Base-by-base conservation (phyloP, 2,113 vertebrate genomes). In the Asarcornis scutulata region DNA sequence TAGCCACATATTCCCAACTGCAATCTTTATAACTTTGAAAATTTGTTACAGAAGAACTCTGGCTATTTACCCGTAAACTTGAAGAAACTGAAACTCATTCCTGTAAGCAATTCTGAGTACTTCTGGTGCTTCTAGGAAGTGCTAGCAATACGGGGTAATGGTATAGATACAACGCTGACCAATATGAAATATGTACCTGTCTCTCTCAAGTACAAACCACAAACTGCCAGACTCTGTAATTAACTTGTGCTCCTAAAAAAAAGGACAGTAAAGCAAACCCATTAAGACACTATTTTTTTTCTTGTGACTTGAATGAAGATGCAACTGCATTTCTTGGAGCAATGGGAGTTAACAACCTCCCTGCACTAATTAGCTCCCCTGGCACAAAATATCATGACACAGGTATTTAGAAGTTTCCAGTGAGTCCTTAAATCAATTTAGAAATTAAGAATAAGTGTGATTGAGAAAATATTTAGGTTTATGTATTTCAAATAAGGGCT, bases 351-450 rank as follows among this genome's bases (percentile, higher is more conserved):
- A 44, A 5, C 34, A 73, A 67, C 27, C 60, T 22, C n/a, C 58
- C 32, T 50, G 38, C 4, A 40, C 46, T 74, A 48, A 67, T 76
- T 52, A 75, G n/a, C 16, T 63, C 18, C 31, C 55, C 36, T 20
- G 32, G 79, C 66, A 85, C 2, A 81, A 81, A 66, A 62, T 27
- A 67, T 29, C 4, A 36, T 36, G 2, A 52, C 23, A 52, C 2
- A 67, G 23, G 40, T 50, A 85, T 44, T 59, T 9, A 62, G 11
- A 53, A 0, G 0, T 36, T 78, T 82, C 8, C 2, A 3, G 8
- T 38, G 63, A 71, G 11, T 52, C 21, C 42, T 63, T 48, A 83
- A 86, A 71, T 9, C 9, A 84, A 85, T 62, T 48, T 21, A 25
- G 21, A 67, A 38, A 62, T 60, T 38, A 17, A 0, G 44, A n/a